phyloP scores from a whole-genome alignment of 2,113 vertebrate species.

The Corydoras sp. region DNA sequence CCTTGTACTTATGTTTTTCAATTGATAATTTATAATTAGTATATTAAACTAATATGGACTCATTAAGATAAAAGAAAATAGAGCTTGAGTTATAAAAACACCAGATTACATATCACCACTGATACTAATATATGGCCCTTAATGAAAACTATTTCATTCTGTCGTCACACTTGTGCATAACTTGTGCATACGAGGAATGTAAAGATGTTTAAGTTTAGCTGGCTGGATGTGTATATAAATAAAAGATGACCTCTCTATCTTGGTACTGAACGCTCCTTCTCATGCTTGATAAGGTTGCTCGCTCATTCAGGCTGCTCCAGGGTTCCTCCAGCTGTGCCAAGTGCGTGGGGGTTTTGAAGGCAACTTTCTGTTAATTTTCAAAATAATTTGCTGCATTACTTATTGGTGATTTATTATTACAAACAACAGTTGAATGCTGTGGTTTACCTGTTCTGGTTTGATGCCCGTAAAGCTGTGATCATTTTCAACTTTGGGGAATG shows the following conservation, averaged over 20 bases:
- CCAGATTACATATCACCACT: too few species aligned
- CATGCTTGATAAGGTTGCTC: conserved; percentile 59
- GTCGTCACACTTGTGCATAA: background rate
- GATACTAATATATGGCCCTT: too few species aligned
- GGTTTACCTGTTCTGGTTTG: conserved; percentile 55
- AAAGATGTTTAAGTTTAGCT: background rate
- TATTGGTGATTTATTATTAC: too few species aligned
- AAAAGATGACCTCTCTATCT: conserved; percentile 58
- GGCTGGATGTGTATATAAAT: background rate
- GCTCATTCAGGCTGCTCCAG: conserved; percentile 66
- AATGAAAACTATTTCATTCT: too few species aligned
- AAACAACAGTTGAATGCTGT: background rate
- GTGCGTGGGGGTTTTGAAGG: conserved; percentile 53
- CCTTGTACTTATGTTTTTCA: too few species aligned
- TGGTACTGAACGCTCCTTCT: conserved; percentile 45
- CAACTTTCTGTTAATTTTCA: conserved; percentile 53
- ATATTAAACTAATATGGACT: too few species aligned
- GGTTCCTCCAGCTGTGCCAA: conserved; percentile 71
- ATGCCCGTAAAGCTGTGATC: conserved; percentile 52
- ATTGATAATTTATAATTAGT: too few species aligned
- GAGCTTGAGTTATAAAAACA: too few species aligned
- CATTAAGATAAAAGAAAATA: too few species aligned
- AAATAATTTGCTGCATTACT: background rate
- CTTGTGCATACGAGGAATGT: background rate
- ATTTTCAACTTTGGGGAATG: conserved; percentile 56